These are phyloP conservation scores for Trematocara caparti DNA, from an alignment of 2,797 vertebrate genomes.

Conservation along the genomic window DNA sequence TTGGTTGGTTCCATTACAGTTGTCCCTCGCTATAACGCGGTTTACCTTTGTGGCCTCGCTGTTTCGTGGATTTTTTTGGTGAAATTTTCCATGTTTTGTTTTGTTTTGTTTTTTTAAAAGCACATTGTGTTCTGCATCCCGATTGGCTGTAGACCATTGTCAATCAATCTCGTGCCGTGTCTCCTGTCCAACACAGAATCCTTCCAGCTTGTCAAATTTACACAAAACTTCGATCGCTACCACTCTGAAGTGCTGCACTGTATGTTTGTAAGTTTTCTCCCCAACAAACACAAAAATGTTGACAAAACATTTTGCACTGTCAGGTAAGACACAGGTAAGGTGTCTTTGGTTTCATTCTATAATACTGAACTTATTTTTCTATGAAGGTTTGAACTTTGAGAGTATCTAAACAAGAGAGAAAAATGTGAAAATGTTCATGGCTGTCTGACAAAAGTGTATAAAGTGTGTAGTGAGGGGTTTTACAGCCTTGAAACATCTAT, in stretches of 20 bases:
- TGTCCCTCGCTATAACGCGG: background rate
- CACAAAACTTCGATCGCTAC: background rate
- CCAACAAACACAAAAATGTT: background rate
- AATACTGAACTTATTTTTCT: background rate
- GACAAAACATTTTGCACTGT: background rate
- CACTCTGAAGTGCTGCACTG: background rate
- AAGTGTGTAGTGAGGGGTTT: background rate
- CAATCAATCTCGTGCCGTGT: background rate
- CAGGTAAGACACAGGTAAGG: background rate
- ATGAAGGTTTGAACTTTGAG: background rate
- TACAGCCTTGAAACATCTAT: background rate
- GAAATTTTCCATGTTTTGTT: background rate
- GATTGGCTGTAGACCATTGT: background rate
- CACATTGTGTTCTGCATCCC: background rate
- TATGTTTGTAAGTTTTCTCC: background rate
- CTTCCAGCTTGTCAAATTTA: background rate
- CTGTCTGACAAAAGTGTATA: background rate
- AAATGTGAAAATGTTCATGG: background rate
- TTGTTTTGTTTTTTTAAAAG: background rate
- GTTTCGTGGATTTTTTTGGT: rapidly evolving
- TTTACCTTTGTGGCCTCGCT: background rate
- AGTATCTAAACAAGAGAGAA: background rate
- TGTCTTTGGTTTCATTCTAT: background rate
- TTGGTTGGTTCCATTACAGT: background rate
- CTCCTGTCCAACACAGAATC: background rate